Evolutionary conservation across 1,140 invertebrate species (phyloP).

Genomic region (Chrysomallon squamiferum): DNA sequence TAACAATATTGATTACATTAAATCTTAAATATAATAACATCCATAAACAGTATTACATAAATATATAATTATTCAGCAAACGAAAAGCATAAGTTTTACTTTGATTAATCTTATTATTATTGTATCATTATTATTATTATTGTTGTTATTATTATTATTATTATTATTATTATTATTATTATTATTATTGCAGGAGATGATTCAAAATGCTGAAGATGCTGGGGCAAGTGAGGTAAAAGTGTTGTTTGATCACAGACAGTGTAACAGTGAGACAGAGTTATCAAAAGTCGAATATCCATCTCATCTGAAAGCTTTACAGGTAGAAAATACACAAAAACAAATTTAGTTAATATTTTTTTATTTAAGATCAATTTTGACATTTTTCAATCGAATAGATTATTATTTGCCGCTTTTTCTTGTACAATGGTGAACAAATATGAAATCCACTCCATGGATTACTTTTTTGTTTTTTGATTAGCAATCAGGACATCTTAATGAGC

Average conservation of each 20-base stretch:
- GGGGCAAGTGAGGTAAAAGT: conserved; percentile 27
- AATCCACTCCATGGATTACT: too few relatives aligned
- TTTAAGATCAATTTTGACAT: not conserved
- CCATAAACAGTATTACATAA: too few relatives aligned
- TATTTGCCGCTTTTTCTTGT: not conserved
- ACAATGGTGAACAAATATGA: too few relatives aligned
- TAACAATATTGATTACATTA: too few relatives aligned
- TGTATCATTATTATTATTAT: too few relatives aligned
- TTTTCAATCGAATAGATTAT: not conserved
- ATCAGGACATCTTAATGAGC: too few relatives aligned
- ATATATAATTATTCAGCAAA: too few relatives aligned
- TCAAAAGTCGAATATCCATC: not conserved
- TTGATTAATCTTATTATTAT: not conserved
- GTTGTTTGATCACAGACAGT: conserved; percentile 63
- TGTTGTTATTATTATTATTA: not conserved
- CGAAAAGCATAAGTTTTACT: not conserved
- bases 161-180: not conserved
- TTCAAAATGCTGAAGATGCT: conserved; percentile 49
- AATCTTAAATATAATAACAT: too few relatives aligned
- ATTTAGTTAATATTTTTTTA: not conserved
- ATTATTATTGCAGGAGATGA: conserved; percentile 31
- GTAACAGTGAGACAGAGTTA: not conserved
- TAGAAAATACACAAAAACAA: not conserved
- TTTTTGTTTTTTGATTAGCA: too few relatives aligned
- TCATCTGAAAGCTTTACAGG: conserved; percentile 13